Percentiles rank a stretch among this genome's conserved stretches.
Conservation (phyloP, 2,797 vertebrate species). For the Basileuterus tristriatus region DNA sequence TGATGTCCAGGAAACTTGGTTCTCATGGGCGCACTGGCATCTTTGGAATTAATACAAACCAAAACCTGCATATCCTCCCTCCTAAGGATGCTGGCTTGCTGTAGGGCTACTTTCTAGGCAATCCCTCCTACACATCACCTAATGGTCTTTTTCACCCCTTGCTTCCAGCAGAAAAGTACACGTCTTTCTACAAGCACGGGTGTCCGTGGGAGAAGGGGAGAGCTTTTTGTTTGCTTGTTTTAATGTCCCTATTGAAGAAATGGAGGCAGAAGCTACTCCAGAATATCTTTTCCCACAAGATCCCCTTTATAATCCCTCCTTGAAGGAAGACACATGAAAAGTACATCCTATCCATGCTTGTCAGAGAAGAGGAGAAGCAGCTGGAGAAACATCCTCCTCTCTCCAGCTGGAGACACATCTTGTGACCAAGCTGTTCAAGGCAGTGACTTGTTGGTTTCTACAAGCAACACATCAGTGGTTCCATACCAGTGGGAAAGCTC, state of each 20-base stretch:
- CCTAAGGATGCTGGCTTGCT: neutral
- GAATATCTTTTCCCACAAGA: neutral
- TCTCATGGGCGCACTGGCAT: neutral
- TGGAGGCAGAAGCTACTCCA: neutral
- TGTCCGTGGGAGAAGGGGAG: neutral
- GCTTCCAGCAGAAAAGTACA: neutral
- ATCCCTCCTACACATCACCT: neutral
- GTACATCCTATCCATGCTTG: neutral
- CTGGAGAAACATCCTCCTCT: neutral
- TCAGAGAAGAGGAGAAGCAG: neutral
- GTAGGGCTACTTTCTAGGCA: neutral
- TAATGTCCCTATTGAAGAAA: neutral
- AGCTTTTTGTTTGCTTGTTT: neutral
- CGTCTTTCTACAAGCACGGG: fast-evolving
- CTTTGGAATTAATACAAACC: neutral
- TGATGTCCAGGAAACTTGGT: neutral
- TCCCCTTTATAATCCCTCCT: neutral
- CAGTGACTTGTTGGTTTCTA: neutral
- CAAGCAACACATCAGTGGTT: neutral
- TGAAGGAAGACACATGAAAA: neutral
- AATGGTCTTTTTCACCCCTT: neutral
- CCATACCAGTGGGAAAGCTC: neutral
- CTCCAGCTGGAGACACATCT: neutral
- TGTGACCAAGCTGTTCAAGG: neutral
- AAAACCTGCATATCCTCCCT: neutral